phyloP scores from a whole-genome alignment of 2,888 invertebrate genomes.

The Quadroppia sp. region DNA sequence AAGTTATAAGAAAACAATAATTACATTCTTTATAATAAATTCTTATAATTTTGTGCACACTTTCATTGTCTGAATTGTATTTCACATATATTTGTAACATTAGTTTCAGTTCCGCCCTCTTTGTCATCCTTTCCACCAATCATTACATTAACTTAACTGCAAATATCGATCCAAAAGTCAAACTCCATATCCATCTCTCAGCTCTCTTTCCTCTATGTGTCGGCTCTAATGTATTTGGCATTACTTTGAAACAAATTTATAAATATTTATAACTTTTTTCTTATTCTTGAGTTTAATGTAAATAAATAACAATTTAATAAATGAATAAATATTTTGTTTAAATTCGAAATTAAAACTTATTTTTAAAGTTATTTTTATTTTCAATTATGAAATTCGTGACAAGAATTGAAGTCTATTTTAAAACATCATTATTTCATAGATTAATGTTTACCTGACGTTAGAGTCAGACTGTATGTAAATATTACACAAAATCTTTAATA shows the following conservation, averaged over 20 bases:
- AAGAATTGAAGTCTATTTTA: not conserved
- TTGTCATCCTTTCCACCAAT: constrained; percentile 28
- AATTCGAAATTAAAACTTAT: not conserved
- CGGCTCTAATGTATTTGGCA: not conserved
- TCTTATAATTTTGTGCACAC: too few relatives aligned
- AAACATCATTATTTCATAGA: not conserved
- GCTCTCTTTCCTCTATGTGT: not conserved
- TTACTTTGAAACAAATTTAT: not conserved
- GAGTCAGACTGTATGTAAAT: constrained; percentile 5
- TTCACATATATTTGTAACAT: constrained; percentile 3
- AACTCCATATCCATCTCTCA: not conserved
- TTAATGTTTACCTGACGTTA: not conserved
- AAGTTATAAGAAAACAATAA: too few relatives aligned
- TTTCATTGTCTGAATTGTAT: not conserved
- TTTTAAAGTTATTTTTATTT: not conserved
- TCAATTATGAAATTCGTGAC: constrained; percentile 6
- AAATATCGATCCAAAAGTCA: constrained; percentile 13
- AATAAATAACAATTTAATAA: not conserved
- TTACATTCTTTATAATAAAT: too few relatives aligned
- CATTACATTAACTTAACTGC: constrained; percentile 30
- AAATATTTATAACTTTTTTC: constrained; percentile 11
- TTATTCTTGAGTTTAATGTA: not conserved
- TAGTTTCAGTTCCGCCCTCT: not conserved
- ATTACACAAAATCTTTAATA: not conserved
- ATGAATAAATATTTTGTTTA: not conserved